Base-by-base conservation (phyloP, 1,140 invertebrate species). In the Pseudomyrmex flavicornis region DNA sequence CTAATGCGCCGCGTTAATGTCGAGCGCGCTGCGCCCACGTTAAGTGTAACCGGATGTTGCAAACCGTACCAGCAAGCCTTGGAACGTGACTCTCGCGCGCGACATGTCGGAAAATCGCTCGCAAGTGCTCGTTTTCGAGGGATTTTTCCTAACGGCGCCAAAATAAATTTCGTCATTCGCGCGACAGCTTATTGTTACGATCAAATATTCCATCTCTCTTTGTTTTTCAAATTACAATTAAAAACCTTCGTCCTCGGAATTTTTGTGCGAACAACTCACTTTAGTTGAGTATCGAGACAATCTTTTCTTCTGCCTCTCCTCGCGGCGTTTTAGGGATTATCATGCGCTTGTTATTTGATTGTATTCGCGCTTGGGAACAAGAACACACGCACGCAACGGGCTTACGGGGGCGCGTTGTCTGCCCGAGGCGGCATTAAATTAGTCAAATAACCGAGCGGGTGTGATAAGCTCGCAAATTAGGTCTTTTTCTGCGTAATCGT, bases 41-140 rank as follows among this genome's bases (percentile, higher is more conserved):
- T 84, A 83, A 46, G 58, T 48, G 73, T 75, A 88, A 88, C 86
- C 86, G 86, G 86, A 88, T 88, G 86, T 87, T 35, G 85, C 86
- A 77, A 83, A 87, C 79, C 73, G 85, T 75, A 87, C 66, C 80
- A 65, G 59, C 50, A 26, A 84, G 61, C 66, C 86, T 69, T 69
- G 80, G 80, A 87, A 86, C 86, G 86, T 86, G 85, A 86, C 85
- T 87, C 73, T 87, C 73, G 72, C 63, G 69, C 85, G 86, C 86
- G 85, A 87, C 86, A 86, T 74, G 85, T 87, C 85, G 68, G 61
- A 86, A 87, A 83, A 65, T 68, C 35, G 35, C 35, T 15, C 77
- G 59, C 54, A 77, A 77, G 68, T 82, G 46, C 44, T 17, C 86
- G 85, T 54, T 87, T 35, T 52, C 35, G 68, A 76, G 68, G 54